Evolutionary conservation across 2,888 invertebrate species (phyloP).

Genomic region (Polydrusus cervinus): DNA sequence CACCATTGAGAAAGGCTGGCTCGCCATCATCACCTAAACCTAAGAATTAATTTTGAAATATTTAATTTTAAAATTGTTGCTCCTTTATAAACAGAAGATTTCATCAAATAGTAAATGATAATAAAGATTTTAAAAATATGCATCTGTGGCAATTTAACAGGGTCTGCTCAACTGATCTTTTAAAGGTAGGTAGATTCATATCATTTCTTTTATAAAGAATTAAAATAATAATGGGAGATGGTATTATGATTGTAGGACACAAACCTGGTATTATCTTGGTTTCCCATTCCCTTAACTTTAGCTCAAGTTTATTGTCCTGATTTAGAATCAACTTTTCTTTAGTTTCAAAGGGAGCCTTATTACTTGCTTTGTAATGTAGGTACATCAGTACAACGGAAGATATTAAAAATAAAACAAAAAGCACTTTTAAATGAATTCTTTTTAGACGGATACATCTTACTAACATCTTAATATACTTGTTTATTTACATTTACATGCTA

Average conservation of each 20-base stretch:
- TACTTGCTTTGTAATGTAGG: conserved; percentile 34
- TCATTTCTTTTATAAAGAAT: too few species aligned
- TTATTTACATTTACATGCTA: conserved; percentile 23
- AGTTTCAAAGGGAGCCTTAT: not conserved
- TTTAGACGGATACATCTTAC: conserved; percentile 62
- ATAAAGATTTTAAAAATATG: too few species aligned
- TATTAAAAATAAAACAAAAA: conserved; percentile 50
- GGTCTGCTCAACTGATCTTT: too few species aligned
- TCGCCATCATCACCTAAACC: conserved; percentile 81
- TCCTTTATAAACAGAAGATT: too few species aligned
- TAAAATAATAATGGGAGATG: too few species aligned
- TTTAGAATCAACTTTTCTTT: conserved; percentile 48
- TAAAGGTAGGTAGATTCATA: too few species aligned
- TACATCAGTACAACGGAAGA: conserved; percentile 44
- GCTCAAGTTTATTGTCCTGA: conserved; percentile 57
- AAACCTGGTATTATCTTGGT: conserved; percentile 76
- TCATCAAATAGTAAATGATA: too few species aligned
- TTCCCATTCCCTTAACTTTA: conserved; percentile 71
- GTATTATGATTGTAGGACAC: too few species aligned
- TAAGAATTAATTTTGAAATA: conserved; percentile 2
- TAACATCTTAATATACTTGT: conserved; percentile 57
- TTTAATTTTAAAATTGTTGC: too few species aligned
- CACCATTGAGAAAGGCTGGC: conserved; percentile 78
- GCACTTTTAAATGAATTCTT: conserved; percentile 58
- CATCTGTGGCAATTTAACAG: too few species aligned